Base-by-base conservation (phyloP, 2,113 vertebrate genomes). In the Telmatochromis brichardi region DNA sequence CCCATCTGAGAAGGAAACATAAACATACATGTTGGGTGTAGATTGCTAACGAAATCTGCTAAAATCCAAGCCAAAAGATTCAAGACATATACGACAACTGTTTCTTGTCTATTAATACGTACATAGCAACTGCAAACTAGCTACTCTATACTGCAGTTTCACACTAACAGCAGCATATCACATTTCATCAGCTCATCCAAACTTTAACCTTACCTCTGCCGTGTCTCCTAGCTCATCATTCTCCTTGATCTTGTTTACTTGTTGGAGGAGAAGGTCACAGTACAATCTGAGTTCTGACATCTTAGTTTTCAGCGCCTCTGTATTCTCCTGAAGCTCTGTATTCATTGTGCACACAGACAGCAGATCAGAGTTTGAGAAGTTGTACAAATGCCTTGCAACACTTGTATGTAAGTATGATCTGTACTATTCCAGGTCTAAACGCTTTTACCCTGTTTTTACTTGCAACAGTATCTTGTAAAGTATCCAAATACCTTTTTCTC, bases 201-300 rank as follows among this genome's bases (percentile, higher is more conserved):
- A 88, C 31, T 5, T 80, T 28, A 73, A 31, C 54, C 88, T 92
- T 88, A 96, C 96, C 93, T 95, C 95, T 15, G 35, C 82, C 1
- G 87, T 60, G 76, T 92, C 92, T 31, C 60, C 93, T 5, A 68
- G 92, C 88, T 96, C 96, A 84, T 88, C 90, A 45, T 81, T 92
- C 21, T 96, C 94, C 91, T 96, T 95, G 89, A 98, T 97, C 96
- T 97, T 99, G 95, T 97, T 97, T 85, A 99, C 98, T 97, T 99
- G 98, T 90, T 99, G 98, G 86, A 99, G 97, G 81, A 99, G 98
- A 86, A 99, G 98, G 96, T 99, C 98, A 96, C 98, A 99, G 96
- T 99, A 99, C 63, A 99, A 95, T 92, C 98, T 96, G 85, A 99
- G 97, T 94, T 99, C 98, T 35, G 98, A 99, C 98, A 99, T 98